Base-by-base conservation (phyloP, 2,113 vertebrate species). In the Cinclus mexicanus region DNA sequence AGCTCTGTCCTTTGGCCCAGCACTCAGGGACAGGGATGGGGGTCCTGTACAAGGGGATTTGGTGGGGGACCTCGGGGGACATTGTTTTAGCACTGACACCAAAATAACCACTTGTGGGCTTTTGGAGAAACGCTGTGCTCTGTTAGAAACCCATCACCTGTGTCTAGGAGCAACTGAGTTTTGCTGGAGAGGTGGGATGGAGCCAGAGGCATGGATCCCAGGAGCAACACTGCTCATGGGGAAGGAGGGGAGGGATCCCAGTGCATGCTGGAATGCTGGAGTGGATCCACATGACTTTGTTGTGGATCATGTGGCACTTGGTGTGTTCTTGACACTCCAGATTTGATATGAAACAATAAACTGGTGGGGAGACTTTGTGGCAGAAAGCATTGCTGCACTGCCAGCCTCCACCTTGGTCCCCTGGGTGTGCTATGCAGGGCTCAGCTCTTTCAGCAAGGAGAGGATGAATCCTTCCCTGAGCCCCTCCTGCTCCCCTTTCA, bases 41-140 rank as follows among this genome's bases (percentile, higher is more conserved):
- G 31, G 13, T 31, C 42, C 68, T 33, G 37, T 33, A 4, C 0
- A 0, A 7, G 10, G 46, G 6, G 14, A 4, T 22, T 24, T 1
- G 11, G 10, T n/a, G 35, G 14, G 67, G 42, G 8, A 10, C 19
- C 14, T 10, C 0, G 2, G 18, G 42, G 25, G 33, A 2, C 10
- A 3, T 9, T 2, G 6, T 26, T 14, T 2, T 0, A 14, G 24
- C 14, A 13, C 39, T 1, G 3, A 31, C 77, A 26, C 42, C 9
- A 2, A 4, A 10, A 74, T 12, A 24, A 5, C 17, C 2, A 2
- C 59, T 44, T 14, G 0, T 3, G 3, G 52, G 28, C 57, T 41
- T 25, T 11, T 1, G 33, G 57, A 44, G 77, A 49, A 57, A 35
- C 0, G 1, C 25, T 6, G 20, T 6, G 55, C 35, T 26, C 31